A percentile compares a stretch with the other conserved stretches of the same genome.
These are phyloP conservation scores for Orientallactaga bullata DNA, from an alignment of 2,113 vertebrate genomes.

Conservation along the genomic window DNA sequence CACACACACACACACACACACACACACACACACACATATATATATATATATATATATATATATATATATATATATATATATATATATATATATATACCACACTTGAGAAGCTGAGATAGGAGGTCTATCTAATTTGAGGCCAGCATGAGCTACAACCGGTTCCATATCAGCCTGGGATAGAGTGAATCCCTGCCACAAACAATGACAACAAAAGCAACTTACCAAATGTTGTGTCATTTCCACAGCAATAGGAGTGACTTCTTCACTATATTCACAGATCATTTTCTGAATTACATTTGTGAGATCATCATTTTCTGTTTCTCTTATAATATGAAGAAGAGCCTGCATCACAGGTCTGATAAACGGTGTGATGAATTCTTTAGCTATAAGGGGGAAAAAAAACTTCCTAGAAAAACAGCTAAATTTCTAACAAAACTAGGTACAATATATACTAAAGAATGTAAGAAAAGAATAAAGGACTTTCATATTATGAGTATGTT, in stretches of 20 bases:
- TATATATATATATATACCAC: no score
- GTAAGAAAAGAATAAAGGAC: neutral
- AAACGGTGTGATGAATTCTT: constrained; percentile 98
- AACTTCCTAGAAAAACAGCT: neutral
- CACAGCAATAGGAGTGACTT: constrained; percentile 98
- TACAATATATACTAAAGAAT: neutral
- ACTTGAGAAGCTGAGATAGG: no score
- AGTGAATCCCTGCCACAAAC: no score
- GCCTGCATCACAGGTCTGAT: constrained; percentile 99
- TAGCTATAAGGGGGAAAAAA: constrained; percentile 89
- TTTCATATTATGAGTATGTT: neutral
- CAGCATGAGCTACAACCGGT: no score
- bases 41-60: no score
- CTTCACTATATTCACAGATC: constrained; percentile 99
- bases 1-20: no score
- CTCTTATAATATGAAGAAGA: constrained; percentile 98
- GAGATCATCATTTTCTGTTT: constrained; percentile 99
- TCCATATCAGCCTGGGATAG: no score
- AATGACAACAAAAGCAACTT: constrained; percentile 77
- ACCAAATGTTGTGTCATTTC: constrained; percentile 99
- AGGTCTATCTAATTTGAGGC: no score
- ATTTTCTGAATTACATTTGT: constrained; percentile 99
- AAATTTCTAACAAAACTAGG: constrained; percentile 19
- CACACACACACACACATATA: no score
- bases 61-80: no score